Percentiles rank a stretch among this genome's conserved stretches.
phyloP scores from a whole-genome alignment of 2,113 vertebrate genomes.

The Trematocara macrostoma region DNA sequence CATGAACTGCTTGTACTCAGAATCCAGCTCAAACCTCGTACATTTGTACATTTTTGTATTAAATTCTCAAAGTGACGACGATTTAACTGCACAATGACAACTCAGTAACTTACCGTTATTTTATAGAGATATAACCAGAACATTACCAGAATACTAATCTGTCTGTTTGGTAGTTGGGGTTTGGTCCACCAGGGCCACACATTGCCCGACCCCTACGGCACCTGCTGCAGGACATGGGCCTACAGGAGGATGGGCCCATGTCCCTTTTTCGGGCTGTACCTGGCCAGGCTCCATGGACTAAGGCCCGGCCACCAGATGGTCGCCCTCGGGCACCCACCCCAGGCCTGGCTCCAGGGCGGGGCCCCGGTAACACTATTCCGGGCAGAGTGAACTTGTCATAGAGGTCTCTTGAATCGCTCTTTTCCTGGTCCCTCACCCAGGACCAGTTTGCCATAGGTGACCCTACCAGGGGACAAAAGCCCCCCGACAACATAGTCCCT shows the following conservation, averaged over 20 bases:
- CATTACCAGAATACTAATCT: neutral
- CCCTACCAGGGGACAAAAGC: neutral
- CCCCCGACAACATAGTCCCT: fast-evolving
- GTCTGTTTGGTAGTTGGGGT: neutral
- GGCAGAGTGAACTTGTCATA: neutral
- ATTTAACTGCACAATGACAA: neutral
- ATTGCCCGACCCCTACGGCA: neutral
- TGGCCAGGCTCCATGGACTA: fast-evolving
- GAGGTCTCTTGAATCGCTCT: neutral
- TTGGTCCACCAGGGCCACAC: fast-evolving
- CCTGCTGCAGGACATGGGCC: fast-evolving
- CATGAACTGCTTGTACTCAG: fast-evolving
- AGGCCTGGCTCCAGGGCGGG: neutral
- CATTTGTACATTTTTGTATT: neutral
- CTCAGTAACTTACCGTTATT: neutral
- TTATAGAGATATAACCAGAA: neutral
- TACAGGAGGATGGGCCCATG: fast-evolving
- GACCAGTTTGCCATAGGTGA: fast-evolving
- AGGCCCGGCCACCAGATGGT: fast-evolving
- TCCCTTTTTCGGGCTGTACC: fast-evolving
- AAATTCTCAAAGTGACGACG: neutral
- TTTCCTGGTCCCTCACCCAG: neutral
- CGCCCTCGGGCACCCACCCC: fast-evolving
- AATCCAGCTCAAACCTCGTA: neutral
- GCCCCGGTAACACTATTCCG: fast-evolving